Evolutionary conservation across 1,140 invertebrate genomes (phyloP).

Genomic region (Drosophila bocki): DNA sequence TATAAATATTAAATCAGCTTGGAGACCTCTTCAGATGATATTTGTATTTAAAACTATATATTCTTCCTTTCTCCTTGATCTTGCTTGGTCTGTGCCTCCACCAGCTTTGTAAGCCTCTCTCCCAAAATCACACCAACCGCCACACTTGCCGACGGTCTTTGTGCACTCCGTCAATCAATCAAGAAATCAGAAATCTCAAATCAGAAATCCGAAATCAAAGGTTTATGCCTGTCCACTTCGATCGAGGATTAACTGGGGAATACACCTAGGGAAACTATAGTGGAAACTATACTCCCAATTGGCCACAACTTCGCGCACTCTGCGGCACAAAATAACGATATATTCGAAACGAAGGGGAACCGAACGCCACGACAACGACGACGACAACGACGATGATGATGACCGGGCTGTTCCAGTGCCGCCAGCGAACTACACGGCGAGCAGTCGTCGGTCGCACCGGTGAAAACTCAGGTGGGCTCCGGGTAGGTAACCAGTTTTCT

Average conservation of each 20-base stretch:
- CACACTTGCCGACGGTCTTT: slow-evolving; percentile 72
- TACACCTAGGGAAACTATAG: neutral
- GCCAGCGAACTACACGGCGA: slow-evolving; percentile 74
- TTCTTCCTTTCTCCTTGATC: neutral
- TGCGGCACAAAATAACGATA: slow-evolving; percentile 3
- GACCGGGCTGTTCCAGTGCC: slow-evolving; percentile 76
- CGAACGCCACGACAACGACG: slow-evolving; percentile 56
- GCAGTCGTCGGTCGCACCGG: slow-evolving; percentile 55
- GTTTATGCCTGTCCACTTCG: slow-evolving; percentile 15
- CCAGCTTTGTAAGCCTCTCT: neutral
- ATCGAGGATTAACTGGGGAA: neutral
- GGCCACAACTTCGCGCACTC: slow-evolving; percentile 13
- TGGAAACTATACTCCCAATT: slow-evolving; percentile 14
- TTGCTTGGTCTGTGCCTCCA: slow-evolving; percentile 7
- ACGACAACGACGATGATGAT: slow-evolving; percentile 55
- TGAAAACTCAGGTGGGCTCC: slow-evolving; percentile 71
- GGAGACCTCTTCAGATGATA: neutral
- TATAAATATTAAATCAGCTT: neutral
- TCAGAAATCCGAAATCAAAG: neutral
- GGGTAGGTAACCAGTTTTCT: slow-evolving; percentile 51
- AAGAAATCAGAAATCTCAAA: slow-evolving; percentile 1
- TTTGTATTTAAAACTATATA: neutral
- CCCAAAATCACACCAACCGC: slow-evolving; percentile 1
- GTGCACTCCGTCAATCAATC: slow-evolving; percentile 27
- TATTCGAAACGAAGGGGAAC: slow-evolving; percentile 23